Evolutionary conservation across 2,888 invertebrate species (phyloP), one percentile per base, ranked within the genome.

Genomic region (Alviniconcha strummeri): DNA sequence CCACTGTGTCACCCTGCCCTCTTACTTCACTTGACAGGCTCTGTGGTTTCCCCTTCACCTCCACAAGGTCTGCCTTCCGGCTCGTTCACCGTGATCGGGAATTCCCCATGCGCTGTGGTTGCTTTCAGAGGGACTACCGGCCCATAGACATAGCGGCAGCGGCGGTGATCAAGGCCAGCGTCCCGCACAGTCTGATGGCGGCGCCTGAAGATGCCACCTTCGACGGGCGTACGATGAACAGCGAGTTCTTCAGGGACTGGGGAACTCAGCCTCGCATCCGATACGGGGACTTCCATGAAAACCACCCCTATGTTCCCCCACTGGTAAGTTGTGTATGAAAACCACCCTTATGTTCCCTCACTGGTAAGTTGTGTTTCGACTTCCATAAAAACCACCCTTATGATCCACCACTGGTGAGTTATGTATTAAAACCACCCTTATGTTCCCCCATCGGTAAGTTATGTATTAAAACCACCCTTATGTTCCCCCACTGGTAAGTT

Each of bases 251-350:
- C 88, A 87, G 90, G 84, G 88, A 91, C 84, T 92, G 91, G 91
- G 90, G 89, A 8, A 74, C 89, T 1, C 83, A 89, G 7, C 88
- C 90, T 5, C 85, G 92, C 0, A 83, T 88, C 2, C 86, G 92
- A 57, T 90, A 90, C 85, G 92, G 92, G 7, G 93, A 93, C 84
- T 91, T 92, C 89, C 91, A 93, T 84, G 92, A 92, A 75, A 90
- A 91, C 85, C 86, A 89, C 56, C 90, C 89, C 0, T 92, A 92
- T 84, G 80, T 91, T 11, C 92, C 91, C 5, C 91, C 91, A 0
- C 84, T 60, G 54, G 82, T 82, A 9, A 75, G 74, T 74, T 56
- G 36, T 9, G 79, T 71, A 4, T 15, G 9, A 13, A 13, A 64
- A 64, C 64, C 64, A 15, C 64, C 64, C 15, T 64, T 64, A 71